phyloP scores from a whole-genome alignment of 1,140 invertebrate genomes.

The Meloidogyne chitwoodi region DNA sequence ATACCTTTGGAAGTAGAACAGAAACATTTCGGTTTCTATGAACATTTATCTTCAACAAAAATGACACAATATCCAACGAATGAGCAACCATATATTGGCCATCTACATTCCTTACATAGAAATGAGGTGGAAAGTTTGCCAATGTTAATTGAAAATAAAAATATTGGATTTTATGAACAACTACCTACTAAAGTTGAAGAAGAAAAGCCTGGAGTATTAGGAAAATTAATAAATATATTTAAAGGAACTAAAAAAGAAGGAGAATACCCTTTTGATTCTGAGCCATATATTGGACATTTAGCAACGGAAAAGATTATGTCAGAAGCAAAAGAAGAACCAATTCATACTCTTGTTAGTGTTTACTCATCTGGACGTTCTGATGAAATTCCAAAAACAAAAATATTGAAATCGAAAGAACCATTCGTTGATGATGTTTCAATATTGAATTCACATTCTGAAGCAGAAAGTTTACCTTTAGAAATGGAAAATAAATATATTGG shows the following conservation, averaged over 20 bases:
- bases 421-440: no score
- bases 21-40: no score
- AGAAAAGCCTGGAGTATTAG: background rate
- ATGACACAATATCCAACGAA: background rate
- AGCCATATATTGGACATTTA: slow-evolving; percentile 14
- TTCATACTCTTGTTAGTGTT: slow-evolving; percentile 6
- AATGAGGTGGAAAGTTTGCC: background rate
- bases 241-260: background rate
- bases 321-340: background rate
- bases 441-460: no score
- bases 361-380: slow-evolving; percentile 27
- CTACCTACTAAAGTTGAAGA: background rate
- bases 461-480: no score
- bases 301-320: background rate
- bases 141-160: background rate
- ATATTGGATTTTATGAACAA: background rate
- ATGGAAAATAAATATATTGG: no score
- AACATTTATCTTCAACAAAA: no score
- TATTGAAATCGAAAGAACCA: no score
- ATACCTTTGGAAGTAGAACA: no score
- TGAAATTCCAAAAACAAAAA: background rate
- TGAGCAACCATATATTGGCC: background rate
- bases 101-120: no score
- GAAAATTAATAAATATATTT: background rate
- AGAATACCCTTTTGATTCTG: background rate